phyloP scores from a whole-genome alignment of 1,140 invertebrate species.

The Bombus balteatus region DNA sequence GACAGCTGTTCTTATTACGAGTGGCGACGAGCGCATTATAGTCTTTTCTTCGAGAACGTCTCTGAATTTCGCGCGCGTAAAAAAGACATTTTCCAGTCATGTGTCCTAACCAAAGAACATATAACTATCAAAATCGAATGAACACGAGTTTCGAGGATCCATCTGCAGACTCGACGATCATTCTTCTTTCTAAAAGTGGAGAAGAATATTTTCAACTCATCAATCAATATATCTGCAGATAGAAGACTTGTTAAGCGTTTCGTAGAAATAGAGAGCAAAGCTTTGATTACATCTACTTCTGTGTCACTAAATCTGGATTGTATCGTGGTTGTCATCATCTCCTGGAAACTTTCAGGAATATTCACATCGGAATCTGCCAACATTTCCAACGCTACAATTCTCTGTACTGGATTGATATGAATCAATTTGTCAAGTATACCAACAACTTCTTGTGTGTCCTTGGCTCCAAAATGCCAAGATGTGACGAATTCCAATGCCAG shows the following conservation, averaged over 20 bases:
- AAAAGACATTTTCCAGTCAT: not conserved
- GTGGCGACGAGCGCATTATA: constrained; percentile 27
- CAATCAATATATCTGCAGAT: constrained; percentile 67
- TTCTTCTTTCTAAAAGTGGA: not conserved
- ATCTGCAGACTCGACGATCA: not conserved
- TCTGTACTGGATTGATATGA: constrained; percentile 85
- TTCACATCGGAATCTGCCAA: constrained; percentile 63
- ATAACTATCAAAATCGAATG: not conserved
- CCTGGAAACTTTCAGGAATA: constrained; percentile 71
- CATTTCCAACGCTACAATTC: constrained; percentile 84
- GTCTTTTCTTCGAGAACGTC: constrained; percentile 28
- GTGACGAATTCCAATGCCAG: constrained; percentile 73
- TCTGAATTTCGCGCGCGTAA: not conserved
- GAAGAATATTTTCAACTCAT: constrained; percentile 72
- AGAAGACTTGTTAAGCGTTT: constrained; percentile 71
- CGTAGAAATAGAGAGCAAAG: constrained; percentile 71
- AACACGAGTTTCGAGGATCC: constrained; percentile 6
- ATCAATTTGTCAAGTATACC: constrained; percentile 87
- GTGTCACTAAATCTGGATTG: constrained; percentile 75
- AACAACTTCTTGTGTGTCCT: constrained; percentile 78
- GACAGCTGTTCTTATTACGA: constrained; percentile 28
- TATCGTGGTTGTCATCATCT: constrained; percentile 71
- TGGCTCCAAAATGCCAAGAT: constrained; percentile 71
- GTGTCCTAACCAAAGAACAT: not conserved
- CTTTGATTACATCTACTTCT: constrained; percentile 71